Percentiles rank a stretch among this genome's conserved stretches.
These are phyloP conservation scores for Xerus rutilus DNA, from an alignment of 2,797 vertebrate genomes.

Conservation along the genomic window DNA sequence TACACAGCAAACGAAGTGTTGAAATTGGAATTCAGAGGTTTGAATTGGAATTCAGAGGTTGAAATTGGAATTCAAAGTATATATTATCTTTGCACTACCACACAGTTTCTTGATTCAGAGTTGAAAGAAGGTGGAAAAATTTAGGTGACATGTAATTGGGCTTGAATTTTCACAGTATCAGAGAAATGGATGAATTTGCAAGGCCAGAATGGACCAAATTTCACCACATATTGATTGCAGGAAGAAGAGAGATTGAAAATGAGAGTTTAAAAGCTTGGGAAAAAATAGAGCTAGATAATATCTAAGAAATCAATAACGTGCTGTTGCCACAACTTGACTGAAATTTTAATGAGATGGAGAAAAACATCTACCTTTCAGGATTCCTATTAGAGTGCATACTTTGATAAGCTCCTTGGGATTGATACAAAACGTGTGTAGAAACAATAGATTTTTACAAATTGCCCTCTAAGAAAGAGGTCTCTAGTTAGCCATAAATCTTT, in stretches of 20 bases:
- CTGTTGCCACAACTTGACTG: neutral
- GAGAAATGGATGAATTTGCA: neutral
- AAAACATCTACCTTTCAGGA: neutral
- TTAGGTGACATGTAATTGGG: neutral
- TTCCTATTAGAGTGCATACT: neutral
- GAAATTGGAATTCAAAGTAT: neutral
- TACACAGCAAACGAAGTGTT: constrained; percentile 29
- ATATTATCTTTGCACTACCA: neutral
- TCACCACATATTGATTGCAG: neutral
- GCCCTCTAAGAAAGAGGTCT: neutral
- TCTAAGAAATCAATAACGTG: neutral
- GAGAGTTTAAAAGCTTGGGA: constrained; percentile 34
- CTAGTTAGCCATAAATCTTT: neutral
- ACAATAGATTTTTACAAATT: neutral
- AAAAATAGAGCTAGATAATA: neutral
- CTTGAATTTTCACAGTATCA: neutral
- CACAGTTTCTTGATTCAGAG: neutral
- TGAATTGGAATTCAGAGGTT: constrained; percentile 20
- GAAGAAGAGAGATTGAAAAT: neutral
- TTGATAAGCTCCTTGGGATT: neutral
- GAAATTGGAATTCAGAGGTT: constrained; percentile 36
- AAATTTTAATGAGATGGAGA: constrained; percentile 4
- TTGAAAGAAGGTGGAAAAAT: neutral
- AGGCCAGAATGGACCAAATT: neutral
- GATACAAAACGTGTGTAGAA: neutral